Conservation (phyloP, 2,888 invertebrate species). For the Apotomis turbidana region DNA sequence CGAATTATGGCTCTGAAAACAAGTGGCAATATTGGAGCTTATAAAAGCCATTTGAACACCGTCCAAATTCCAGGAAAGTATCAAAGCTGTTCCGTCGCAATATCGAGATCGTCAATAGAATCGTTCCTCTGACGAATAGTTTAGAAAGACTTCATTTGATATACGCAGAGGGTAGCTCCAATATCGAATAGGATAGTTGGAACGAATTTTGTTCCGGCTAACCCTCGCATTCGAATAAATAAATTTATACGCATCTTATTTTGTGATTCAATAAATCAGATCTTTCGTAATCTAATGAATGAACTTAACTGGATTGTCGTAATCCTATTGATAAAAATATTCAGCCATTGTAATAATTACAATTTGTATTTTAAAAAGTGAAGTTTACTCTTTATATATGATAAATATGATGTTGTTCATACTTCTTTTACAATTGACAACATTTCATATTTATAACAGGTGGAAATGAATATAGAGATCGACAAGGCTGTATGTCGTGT, state of each 20-base stretch:
- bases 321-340: constrained; percentile 17
- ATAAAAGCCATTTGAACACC: not conserved
- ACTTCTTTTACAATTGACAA: no score
- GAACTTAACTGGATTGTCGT: constrained; percentile 25
- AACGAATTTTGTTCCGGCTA: constrained; percentile 54
- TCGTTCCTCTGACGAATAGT: constrained; percentile 75
- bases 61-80: constrained; percentile 46
- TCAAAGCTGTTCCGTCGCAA: constrained; percentile 49
- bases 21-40: not conserved
- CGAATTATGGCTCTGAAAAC: no score
- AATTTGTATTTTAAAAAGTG: no score
- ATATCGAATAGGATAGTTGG: constrained; percentile 63
- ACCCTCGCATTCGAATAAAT: constrained; percentile 61
- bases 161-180: constrained; percentile 72
- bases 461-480: no score
- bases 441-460: no score
- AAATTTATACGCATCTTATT: constrained; percentile 63
- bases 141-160: constrained; percentile 80
- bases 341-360: not conserved
- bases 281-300: constrained; percentile 49
- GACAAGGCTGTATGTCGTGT: no score
- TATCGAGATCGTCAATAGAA: constrained; percentile 70
- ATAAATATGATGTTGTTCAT: no score
- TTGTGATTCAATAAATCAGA: constrained; percentile 63
- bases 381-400: no score